A percentile compares a stretch with the other conserved stretches of the same genome.
These are phyloP conservation scores for Pocota personata DNA, from an alignment of 2,888 invertebrate species.

Conservation along the genomic window DNA sequence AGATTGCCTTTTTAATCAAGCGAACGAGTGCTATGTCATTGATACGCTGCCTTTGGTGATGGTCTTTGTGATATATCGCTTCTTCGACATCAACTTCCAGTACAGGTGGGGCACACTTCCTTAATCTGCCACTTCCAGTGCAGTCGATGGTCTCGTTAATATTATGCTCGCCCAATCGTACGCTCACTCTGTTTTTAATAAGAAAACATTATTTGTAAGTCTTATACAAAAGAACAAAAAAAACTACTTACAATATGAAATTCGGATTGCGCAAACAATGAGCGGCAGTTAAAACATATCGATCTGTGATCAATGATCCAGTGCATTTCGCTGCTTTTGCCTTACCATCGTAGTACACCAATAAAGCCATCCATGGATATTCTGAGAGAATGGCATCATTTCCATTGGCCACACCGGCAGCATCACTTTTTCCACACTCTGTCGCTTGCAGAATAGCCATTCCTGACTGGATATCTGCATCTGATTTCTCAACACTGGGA, in stretches of 20 bases:
- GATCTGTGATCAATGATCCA: constrained; percentile 74
- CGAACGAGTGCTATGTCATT: constrained; percentile 86
- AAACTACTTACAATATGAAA: constrained; percentile 42
- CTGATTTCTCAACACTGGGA: not conserved
- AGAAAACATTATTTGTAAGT: not conserved
- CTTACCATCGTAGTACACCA: constrained; percentile 83
- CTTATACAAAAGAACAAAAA: too few species aligned
- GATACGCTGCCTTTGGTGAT: constrained; percentile 79
- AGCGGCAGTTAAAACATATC: constrained; percentile 76
- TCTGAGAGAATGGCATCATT: constrained; percentile 86
- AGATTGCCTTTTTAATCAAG: constrained; percentile 77
- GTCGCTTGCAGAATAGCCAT: constrained; percentile 37
- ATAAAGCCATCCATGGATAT: constrained; percentile 89
- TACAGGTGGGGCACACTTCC: constrained; percentile 80
- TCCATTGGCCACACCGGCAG: constrained; percentile 84
- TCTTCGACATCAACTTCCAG: constrained; percentile 80
- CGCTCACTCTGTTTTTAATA: constrained; percentile 78
- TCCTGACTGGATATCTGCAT: constrained; percentile 19
- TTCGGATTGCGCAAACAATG: constrained; percentile 73
- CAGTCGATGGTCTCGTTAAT: constrained; percentile 77
- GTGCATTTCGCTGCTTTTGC: constrained; percentile 71
- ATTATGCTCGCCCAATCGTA: constrained; percentile 82
- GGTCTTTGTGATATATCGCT: constrained; percentile 84
- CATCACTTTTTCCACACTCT: constrained; percentile 84
- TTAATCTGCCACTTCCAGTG: too few species aligned